Base-by-base conservation (phyloP, 35 echinoderm and acorn worm species). In the Holothuria glaberrima region DNA sequence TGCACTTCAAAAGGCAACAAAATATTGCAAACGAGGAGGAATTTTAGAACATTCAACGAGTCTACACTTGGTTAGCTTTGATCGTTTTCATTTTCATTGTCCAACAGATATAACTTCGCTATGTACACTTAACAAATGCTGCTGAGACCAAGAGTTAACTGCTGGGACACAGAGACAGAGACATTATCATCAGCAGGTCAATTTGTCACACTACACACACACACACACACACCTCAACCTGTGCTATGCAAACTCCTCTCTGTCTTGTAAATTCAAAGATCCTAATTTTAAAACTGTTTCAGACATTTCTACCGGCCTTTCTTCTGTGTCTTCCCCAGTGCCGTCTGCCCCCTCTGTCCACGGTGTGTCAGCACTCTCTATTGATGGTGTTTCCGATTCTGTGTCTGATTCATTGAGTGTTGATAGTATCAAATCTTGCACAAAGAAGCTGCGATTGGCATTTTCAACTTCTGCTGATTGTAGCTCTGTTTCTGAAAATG, bases 361-460 rank as follows among this genome's bases (percentile, higher is more conserved):
- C 22, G 68, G 30, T 30, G 66, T 91, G 5, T 73, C 38, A 27
- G 68, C 80, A 12, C 78, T 92, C 26, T 89, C 89, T 71, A 91
- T 59, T 14, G 72, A 91, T 36, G 89, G 87, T 48, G 73, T 82
- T 48, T 90, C 79, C 13, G 89, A 94, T 10, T 97, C 95, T 65
- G 87, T 87, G 56, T 93, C 94, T 30, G 91, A 93, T 31, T 99
- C 97, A 54, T 99, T 93, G 59, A 99, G 91, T 26, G 97, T 99
- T 68, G 97, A 99, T 30, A 99, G 91, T 75, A 99, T 94, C 33
- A 99, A 66, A 60, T 99, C 97, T 79, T 99, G 97, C 71, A 95
- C 86, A 89, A 99, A 99, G 97, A 99, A 99, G 81, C 97, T 99
- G 56, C 93, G 90, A 82, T 99, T 93, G 29, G 97, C 97, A 58